Conservation (phyloP, 2,888 invertebrate species). For the Thyatira batis region DNA sequence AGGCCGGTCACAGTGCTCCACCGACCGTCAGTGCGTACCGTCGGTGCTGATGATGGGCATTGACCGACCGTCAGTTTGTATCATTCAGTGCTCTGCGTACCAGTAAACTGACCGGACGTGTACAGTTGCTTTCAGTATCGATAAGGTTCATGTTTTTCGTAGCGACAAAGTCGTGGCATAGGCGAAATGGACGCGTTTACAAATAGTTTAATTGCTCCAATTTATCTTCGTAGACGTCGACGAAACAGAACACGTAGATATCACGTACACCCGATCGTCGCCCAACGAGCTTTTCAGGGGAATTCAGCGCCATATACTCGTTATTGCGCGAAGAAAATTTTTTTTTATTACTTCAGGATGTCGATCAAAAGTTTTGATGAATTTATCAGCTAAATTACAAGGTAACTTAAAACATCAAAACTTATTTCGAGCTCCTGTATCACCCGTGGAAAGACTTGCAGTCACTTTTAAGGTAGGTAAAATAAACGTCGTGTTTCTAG, state of each 20-base stretch:
- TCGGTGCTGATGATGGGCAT: constrained; percentile 2
- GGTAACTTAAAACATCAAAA: constrained; percentile 12
- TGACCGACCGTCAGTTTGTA: constrained; percentile 4
- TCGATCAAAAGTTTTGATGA: constrained; percentile 17
- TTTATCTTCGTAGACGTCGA: constrained; percentile 13
- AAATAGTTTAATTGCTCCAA: constrained; percentile 16
- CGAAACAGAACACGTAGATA: constrained; percentile 12
- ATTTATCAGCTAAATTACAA: constrained; percentile 13
- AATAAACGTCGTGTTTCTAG: constrained; percentile 6
- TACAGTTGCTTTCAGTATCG: constrained; percentile 5
- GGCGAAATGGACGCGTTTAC: constrained; percentile 6
- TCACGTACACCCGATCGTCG: constrained; percentile 16
- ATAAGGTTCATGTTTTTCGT: constrained; percentile 7
- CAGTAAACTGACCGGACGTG: constrained; percentile 4
- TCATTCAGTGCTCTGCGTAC: constrained; percentile 4
- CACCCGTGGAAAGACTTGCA: constrained; percentile 16
- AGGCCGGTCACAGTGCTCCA: too few relatives aligned
- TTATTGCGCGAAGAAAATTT: constrained; percentile 10
- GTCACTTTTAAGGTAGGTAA: constrained; percentile 18
- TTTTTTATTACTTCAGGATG: constrained; percentile 17
- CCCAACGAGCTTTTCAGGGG: constrained; percentile 8
- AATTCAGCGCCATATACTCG: constrained; percentile 12
- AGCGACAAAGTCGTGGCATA: constrained; percentile 7
- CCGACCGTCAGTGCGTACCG: neutral
- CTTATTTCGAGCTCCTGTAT: constrained; percentile 13